Percentiles rank a stretch among this genome's conserved stretches.
Conservation (phyloP, 2,888 invertebrate species). For the Protonemura montana region DNA sequence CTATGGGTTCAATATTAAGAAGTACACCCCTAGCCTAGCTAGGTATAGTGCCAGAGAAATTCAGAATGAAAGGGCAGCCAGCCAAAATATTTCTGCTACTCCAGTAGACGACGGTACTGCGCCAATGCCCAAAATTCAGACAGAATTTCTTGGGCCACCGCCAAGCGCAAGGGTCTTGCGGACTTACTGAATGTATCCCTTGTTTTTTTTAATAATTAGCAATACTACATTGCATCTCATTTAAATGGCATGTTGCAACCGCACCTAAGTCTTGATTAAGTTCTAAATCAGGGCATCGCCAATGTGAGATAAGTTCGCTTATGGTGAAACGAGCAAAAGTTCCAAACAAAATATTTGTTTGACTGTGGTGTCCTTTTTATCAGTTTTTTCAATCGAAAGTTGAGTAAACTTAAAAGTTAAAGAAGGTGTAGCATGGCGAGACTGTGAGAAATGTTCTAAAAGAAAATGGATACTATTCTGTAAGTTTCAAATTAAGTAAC, state of each 20-base stretch:
- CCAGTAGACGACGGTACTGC: neutral
- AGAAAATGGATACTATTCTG: neutral
- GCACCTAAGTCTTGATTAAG: neutral
- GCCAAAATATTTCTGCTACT: conserved; percentile 3
- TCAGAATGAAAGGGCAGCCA: neutral
- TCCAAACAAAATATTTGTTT: neutral
- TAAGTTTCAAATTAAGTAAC: neutral
- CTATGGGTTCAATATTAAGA: neutral
- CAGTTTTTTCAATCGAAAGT: neutral
- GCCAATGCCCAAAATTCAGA: neutral
- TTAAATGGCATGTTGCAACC: neutral
- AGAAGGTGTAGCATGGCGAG: neutral
- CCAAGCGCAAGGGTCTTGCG: neutral
- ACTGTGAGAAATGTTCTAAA: neutral
- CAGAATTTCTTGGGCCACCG: neutral
- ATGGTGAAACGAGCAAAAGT: neutral
- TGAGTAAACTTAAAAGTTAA: neutral
- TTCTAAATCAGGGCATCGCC: neutral
- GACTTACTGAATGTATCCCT: neutral
- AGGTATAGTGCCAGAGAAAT: neutral
- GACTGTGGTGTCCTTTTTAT: neutral
- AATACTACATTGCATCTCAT: neutral
- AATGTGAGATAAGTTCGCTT: neutral
- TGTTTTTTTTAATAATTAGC: neutral
- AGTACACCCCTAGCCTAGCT: neutral